phyloP scores from a whole-genome alignment of 2,113 vertebrate species.

The Malaclemys terrapin region DNA sequence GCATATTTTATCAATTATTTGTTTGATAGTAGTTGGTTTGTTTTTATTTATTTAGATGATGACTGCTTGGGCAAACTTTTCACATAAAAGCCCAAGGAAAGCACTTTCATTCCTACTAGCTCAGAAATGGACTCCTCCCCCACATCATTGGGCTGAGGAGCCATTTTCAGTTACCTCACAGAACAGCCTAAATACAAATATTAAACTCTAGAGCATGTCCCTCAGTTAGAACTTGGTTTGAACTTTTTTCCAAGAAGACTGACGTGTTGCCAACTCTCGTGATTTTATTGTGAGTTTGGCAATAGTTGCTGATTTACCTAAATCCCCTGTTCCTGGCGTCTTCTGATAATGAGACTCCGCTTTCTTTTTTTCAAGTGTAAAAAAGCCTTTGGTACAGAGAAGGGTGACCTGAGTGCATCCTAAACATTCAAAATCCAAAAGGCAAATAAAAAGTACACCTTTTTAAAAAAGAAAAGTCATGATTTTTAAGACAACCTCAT shows the following conservation, averaged over 20 bases:
- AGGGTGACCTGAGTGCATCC: background rate
- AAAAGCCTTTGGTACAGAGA: background rate
- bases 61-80: slow-evolving; percentile 39
- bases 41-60: background rate
- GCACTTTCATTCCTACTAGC: slow-evolving; percentile 46
- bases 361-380: background rate
- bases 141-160: background rate
- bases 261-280: background rate
- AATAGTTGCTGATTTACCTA: slow-evolving; percentile 36
- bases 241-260: background rate
- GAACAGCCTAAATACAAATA: background rate
- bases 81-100: slow-evolving; percentile 40
- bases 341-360: background rate
- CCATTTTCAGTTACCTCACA: slow-evolving; percentile 15
- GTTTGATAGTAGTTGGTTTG: background rate
- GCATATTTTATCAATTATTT: slow-evolving; percentile 32
- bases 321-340: background rate
- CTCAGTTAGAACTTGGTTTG: slow-evolving; percentile 8
- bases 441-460: background rate
- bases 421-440: background rate
- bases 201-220: background rate
- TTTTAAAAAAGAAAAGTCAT: background rate
- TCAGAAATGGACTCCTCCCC: slow-evolving; percentile 28
- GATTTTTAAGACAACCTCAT: background rate
- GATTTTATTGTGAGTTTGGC: background rate